Percentiles rank a stretch among this genome's conserved stretches.
Evolutionary conservation across 2,888 invertebrate species (phyloP).

Genomic region (Acrobasis suavella): DNA sequence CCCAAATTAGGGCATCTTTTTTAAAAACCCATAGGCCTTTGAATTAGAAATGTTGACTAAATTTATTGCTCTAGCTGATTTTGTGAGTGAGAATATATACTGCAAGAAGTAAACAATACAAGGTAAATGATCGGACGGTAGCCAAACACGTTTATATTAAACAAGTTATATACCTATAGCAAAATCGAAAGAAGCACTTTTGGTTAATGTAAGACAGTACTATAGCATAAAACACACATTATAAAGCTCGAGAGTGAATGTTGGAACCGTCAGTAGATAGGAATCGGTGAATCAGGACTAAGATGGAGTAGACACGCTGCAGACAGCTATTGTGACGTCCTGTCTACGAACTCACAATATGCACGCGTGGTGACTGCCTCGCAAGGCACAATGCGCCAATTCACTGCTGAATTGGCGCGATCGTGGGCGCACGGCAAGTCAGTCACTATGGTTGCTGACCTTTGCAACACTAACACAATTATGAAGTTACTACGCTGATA

Average conservation of each 20-base stretch:
- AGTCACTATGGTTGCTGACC: constrained; percentile 43
- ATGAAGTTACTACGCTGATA: constrained; percentile 24
- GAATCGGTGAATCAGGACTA: constrained; percentile 53
- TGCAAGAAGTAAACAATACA: too few relatives aligned
- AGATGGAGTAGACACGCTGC: constrained; percentile 62
- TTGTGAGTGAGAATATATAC: too few relatives aligned
- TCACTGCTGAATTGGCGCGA: constrained; percentile 68
- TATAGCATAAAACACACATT: not conserved
- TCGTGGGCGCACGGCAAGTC: constrained; percentile 59
- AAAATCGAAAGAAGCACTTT: too few relatives aligned
- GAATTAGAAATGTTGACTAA: too few relatives aligned
- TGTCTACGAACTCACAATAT: constrained; percentile 55
- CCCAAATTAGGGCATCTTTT: too few relatives aligned
- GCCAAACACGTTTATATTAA: too few relatives aligned
- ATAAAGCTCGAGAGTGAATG: constrained; percentile 46
- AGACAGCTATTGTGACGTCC: constrained; percentile 75
- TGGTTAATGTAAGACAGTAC: too few relatives aligned
- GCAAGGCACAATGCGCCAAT: constrained; percentile 72
- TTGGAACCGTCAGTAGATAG: constrained; percentile 59
- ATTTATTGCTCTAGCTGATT: too few relatives aligned
- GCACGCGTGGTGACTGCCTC: constrained; percentile 58
- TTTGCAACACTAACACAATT: constrained; percentile 43
- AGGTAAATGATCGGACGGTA: too few relatives aligned
- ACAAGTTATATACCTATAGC: too few relatives aligned
- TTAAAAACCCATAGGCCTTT: too few relatives aligned